Evolutionary conservation across 2,113 vertebrate genomes (phyloP).

Genomic region (Pelmatolapia mariae): DNA sequence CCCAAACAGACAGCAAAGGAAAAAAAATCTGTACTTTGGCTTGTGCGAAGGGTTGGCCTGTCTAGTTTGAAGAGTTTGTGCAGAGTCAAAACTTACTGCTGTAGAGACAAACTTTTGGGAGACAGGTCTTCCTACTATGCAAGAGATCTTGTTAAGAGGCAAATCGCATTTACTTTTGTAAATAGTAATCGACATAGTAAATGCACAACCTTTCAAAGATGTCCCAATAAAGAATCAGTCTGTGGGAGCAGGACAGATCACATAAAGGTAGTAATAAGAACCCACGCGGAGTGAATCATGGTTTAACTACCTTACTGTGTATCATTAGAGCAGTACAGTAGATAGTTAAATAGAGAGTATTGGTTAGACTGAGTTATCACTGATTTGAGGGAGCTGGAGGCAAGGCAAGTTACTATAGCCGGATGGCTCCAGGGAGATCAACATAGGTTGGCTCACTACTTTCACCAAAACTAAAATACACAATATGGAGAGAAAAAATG

Average conservation of each 20-base stretch:
- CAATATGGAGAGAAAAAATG: neutral
- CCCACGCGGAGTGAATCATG: constrained; percentile 4
- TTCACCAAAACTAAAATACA: neutral
- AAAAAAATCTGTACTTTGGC: neutral
- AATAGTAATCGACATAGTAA: neutral
- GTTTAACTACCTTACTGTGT: neutral
- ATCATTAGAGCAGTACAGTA: neutral
- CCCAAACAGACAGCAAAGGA: neutral
- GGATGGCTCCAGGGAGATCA: neutral
- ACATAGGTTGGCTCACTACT: neutral
- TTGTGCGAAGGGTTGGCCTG: neutral
- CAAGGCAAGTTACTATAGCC: neutral
- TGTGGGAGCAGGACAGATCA: neutral
- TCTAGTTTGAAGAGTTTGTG: neutral
- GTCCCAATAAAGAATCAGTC: neutral
- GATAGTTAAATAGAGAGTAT: neutral
- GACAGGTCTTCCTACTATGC: neutral
- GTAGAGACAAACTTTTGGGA: neutral
- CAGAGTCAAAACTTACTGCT: neutral
- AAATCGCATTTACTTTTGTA: neutral
- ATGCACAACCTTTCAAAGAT: neutral
- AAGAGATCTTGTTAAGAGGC: neutral
- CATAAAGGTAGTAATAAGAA: constrained; percentile 17
- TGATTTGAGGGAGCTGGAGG: neutral
- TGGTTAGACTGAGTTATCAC: neutral